These are phyloP conservation scores for Dicyrtomina minuta DNA, from an alignment of 2,888 invertebrate genomes.

Conservation along the genomic window DNA sequence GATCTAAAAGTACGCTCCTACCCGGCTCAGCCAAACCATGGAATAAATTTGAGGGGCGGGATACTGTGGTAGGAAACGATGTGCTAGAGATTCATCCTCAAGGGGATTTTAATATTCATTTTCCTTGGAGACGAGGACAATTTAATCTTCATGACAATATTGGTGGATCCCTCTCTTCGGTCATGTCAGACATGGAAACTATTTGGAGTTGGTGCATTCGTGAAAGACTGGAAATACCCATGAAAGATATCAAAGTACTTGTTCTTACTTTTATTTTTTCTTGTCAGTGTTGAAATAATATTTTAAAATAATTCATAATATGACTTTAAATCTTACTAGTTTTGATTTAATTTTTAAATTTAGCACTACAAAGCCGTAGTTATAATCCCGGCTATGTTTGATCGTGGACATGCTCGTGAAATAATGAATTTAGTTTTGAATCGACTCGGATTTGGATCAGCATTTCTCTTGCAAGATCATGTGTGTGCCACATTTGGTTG, in stretches of 20 bases:
- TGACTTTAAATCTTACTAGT: background rate
- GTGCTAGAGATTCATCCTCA: constrained; percentile 64
- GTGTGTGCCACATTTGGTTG: constrained; percentile 83
- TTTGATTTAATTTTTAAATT: constrained; percentile 55
- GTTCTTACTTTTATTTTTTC: constrained; percentile 1
- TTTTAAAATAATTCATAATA: background rate
- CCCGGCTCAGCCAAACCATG: constrained; percentile 33
- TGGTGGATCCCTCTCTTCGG: constrained; percentile 81
- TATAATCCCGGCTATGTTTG: constrained; percentile 86
- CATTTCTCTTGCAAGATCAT: constrained; percentile 76
- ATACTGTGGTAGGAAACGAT: constrained; percentile 44
- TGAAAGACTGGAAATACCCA: constrained; percentile 72
- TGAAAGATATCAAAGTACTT: constrained; percentile 60
- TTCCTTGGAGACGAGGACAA: constrained; percentile 84
- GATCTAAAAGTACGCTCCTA: constrained; percentile 71
- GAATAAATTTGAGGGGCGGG: constrained; percentile 28
- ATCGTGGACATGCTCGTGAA: constrained; percentile 79
- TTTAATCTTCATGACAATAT: constrained; percentile 79
- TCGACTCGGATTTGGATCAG: constrained; percentile 81
- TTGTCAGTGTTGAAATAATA: constrained; percentile 1
- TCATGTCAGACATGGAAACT: constrained; percentile 79
- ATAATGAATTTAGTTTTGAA: constrained; percentile 75
- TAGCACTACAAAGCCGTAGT: constrained; percentile 82
- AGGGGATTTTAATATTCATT: constrained; percentile 80
- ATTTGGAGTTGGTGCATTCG: constrained; percentile 85